phyloP scores from a whole-genome alignment of 2,113 vertebrate species.

The Setophaga petechia region DNA sequence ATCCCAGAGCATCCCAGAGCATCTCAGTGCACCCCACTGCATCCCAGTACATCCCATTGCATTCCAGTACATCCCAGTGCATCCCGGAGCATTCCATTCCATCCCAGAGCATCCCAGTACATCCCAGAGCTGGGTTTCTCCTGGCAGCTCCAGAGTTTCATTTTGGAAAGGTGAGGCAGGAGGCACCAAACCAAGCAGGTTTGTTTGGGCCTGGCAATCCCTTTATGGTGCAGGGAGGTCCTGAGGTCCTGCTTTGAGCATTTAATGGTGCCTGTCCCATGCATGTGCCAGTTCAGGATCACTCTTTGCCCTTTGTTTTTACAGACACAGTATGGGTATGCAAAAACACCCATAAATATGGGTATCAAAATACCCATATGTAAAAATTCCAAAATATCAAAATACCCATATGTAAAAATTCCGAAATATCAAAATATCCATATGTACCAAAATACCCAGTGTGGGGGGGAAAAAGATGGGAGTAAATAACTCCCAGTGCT shows the following conservation, averaged over 20 bases:
- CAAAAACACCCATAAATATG: too few species aligned
- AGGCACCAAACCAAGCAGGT: not conserved
- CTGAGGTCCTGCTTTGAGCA: not conserved
- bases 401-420: too few species aligned
- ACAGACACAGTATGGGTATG: too few species aligned
- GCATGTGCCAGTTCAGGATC: not conserved
- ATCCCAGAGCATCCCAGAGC: fast-evolving
- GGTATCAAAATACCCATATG: too few species aligned
- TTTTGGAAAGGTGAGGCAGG: not conserved
- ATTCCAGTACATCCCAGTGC: not conserved
- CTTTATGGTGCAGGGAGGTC: not conserved
- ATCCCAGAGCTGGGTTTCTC: not conserved
- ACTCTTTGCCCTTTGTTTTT: not conserved
- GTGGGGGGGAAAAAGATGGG: not conserved
- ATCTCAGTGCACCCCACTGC: fast-evolving
- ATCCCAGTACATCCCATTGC: fast-evolving
- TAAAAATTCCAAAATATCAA: too few species aligned
- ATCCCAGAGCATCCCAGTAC: not conserved
- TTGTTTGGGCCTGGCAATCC: not conserved
- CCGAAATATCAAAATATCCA: too few species aligned
- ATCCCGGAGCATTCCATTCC: fast-evolving
- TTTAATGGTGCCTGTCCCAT: not conserved
- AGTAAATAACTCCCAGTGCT: not conserved
- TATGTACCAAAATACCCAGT: not conserved
- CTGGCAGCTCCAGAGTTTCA: not conserved